A percentile compares a stretch with the other conserved stretches of the same genome.
Evolutionary conservation across 2,113 vertebrate genomes (phyloP).

Genomic region (Cephalophus harveyi): DNA sequence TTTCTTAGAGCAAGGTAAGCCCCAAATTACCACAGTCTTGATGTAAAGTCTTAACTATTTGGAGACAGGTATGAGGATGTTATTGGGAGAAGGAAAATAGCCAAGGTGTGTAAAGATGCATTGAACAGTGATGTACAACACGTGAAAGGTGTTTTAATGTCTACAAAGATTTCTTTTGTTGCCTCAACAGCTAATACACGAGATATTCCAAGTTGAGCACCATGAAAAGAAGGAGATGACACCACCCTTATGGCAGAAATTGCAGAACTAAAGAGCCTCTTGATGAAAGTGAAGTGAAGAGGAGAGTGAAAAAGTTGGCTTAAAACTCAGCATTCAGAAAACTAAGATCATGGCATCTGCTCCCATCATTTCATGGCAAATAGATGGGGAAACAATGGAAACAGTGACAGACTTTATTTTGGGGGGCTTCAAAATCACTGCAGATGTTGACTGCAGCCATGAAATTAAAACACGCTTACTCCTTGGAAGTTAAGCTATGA

Average conservation of each 20-base stretch:
- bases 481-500: background rate
- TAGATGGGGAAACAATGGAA: background rate
- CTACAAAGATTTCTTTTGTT: background rate
- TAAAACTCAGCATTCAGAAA: background rate
- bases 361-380: background rate
- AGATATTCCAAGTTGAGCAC: background rate
- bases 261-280: background rate
- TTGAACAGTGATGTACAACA: background rate
- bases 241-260: background rate
- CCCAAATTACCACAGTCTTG: background rate
- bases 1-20: background rate
- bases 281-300: background rate
- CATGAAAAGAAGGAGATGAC: background rate
- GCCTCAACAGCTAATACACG: background rate
- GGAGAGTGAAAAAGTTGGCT: background rate
- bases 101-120: background rate
- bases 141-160: background rate
- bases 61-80: background rate
- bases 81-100: background rate
- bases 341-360: background rate
- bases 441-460: background rate
- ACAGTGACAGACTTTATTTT: background rate
- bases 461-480: background rate
- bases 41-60: constrained; percentile 2
- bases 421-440: background rate